Evolutionary conservation across 2,888 invertebrate species (phyloP).

Genomic region (Acanthacorydalis orientalis): DNA sequence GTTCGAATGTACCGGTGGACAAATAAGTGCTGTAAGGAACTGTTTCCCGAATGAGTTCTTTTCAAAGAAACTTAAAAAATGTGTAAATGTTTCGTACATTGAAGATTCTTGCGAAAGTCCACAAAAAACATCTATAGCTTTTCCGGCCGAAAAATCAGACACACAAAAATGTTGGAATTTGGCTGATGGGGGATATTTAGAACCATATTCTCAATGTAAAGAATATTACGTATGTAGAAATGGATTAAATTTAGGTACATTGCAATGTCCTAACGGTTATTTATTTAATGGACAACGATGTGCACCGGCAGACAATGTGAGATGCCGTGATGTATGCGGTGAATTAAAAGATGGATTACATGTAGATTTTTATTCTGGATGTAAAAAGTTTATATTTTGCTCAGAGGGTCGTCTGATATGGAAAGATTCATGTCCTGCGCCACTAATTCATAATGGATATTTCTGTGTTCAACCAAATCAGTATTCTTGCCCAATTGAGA

Average conservation of each 20-base stretch:
- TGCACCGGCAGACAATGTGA: constrained; percentile 10
- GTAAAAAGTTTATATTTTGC: constrained; percentile 3
- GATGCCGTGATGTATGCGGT: constrained; percentile 23
- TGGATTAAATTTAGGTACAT: constrained; percentile 17
- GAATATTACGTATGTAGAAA: constrained; percentile 18
- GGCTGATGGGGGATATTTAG: constrained; percentile 18
- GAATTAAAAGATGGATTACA: constrained; percentile 31
- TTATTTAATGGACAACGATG: constrained; percentile 18
- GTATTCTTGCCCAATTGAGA: constrained; percentile 1
- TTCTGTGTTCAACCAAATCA: constrained; percentile 1
- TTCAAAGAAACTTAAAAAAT: constrained; percentile 2
- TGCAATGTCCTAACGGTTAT: constrained; percentile 16
- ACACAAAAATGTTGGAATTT: constrained; percentile 16
- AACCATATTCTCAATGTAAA: constrained; percentile 16
- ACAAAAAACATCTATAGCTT: constrained; percentile 19
- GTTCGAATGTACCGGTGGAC: constrained; percentile 31
- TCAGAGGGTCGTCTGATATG: not conserved
- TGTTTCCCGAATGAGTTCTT: constrained; percentile 19
- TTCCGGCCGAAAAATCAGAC: constrained; percentile 13
- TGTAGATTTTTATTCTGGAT: constrained; percentile 11
- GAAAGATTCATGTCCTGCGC: constrained; percentile 1
- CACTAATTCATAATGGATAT: not conserved
- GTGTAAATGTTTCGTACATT: constrained; percentile 17
- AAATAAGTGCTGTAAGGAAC: constrained; percentile 24
- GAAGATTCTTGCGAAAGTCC: constrained; percentile 32